Evolutionary conservation across 2,113 vertebrate species (phyloP).

Genomic region (Pithys albifrons): DNA sequence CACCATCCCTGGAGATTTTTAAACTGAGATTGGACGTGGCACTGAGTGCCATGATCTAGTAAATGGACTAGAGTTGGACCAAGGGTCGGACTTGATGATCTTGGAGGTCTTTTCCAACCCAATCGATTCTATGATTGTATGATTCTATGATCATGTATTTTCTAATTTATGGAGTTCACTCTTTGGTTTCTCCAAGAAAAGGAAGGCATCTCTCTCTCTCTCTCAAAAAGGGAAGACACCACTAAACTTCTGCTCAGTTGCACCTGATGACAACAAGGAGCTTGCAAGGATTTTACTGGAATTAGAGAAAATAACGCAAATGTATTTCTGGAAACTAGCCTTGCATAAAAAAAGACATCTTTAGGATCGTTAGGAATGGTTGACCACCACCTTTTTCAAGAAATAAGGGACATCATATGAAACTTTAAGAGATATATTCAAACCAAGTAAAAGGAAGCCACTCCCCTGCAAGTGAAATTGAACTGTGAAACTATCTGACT

Average conservation of each 20-base stretch:
- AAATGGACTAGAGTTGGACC: no score
- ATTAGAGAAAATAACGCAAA: not conserved
- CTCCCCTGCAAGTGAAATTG: not conserved
- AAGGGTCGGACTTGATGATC: no score
- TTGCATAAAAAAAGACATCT: not conserved
- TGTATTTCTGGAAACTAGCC: not conserved
- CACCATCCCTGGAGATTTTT: no score
- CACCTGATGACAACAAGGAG: not conserved
- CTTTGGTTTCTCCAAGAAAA: not conserved
- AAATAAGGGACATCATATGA: not conserved
- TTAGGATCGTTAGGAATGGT: not conserved
- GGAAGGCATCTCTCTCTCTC: not conserved
- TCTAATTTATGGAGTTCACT: not conserved
- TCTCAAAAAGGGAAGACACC: not conserved
- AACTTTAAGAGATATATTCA: not conserved
- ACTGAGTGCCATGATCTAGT: no score
- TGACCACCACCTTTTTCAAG: not conserved
- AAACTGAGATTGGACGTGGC: no score
- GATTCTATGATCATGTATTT: accelerated
- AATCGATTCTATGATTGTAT: no score
- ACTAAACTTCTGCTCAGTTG: not conserved
- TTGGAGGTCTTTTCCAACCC: no score
- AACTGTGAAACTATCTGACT: not conserved
- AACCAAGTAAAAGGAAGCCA: not conserved
- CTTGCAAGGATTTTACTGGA: not conserved